phyloP scores from a whole-genome alignment of 1,140 invertebrate species.

The Phortica variegata region DNA sequence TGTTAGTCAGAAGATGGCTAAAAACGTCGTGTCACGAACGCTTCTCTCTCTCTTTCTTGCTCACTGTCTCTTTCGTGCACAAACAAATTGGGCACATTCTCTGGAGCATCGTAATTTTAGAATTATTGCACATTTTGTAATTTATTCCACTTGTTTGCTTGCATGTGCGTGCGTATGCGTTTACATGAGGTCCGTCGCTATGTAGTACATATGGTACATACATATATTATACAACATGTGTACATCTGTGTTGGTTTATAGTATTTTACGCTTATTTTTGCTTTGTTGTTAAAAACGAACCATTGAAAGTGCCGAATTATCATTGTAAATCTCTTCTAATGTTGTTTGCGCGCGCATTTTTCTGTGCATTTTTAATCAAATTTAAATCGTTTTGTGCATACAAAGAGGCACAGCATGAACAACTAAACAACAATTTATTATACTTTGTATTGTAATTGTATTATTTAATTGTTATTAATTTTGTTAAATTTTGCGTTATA shows the following conservation, averaged over 20 bases:
- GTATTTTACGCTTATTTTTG: not conserved
- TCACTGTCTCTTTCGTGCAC: conserved; percentile 1
- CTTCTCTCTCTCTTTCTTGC: conserved; percentile 3
- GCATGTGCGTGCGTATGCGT: too few relatives aligned
- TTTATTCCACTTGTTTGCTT: conserved; percentile 43
- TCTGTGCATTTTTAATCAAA: too few relatives aligned
- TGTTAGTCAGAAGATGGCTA: conserved; percentile 16
- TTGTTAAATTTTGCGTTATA: too few relatives aligned
- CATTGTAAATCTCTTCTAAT: not conserved
- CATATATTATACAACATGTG: not conserved
- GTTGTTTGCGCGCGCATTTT: conserved; percentile 8
- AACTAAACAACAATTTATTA: not conserved
- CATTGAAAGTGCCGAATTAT: too few relatives aligned
- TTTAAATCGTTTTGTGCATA: too few relatives aligned
- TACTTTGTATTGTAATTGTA: conserved; percentile 1
- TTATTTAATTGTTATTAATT: conserved; percentile 1
- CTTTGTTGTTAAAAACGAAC: not conserved
- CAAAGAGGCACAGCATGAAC: too few relatives aligned
- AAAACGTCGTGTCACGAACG: conserved; percentile 9
- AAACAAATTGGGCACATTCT: conserved; percentile 8
- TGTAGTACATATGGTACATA: not conserved
- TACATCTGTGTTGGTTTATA: too few relatives aligned
- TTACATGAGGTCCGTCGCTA: too few relatives aligned
- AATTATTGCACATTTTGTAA: conserved; percentile 41
- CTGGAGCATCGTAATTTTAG: conserved; percentile 27